A percentile compares a stretch with the other conserved stretches of the same genome.
Evolutionary conservation across 1,140 invertebrate genomes (phyloP).

Genomic region (Ectropis grisescens): DNA sequence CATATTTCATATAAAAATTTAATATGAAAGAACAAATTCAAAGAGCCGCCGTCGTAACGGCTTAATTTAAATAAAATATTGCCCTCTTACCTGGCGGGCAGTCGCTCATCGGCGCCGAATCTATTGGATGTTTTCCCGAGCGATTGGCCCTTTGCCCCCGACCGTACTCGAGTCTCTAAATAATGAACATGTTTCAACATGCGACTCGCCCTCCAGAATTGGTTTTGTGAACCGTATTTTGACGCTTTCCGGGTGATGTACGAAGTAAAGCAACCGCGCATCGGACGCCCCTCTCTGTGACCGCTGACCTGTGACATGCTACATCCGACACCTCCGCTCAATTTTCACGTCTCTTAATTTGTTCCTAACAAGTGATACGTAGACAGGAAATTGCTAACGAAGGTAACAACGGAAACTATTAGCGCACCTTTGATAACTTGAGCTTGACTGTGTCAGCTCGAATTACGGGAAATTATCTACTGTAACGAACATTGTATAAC

Average conservation of each 20-base stretch:
- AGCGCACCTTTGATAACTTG: no score
- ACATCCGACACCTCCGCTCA: not conserved
- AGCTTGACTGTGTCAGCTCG: no score
- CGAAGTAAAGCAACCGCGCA: slow-evolving; percentile 10
- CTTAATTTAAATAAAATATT: slow-evolving; percentile 38
- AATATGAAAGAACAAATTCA: no score
- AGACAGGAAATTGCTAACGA: slow-evolving; percentile 5
- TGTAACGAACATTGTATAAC: no score
- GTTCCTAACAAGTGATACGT: slow-evolving; percentile 1
- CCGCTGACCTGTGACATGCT: slow-evolving; percentile 8
- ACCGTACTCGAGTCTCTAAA: slow-evolving; percentile 22
- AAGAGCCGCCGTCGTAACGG: slow-evolving; percentile 14
- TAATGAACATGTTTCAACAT: slow-evolving; percentile 39
- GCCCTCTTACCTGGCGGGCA: slow-evolving; percentile 22
- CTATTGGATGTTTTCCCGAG: slow-evolving; percentile 23
- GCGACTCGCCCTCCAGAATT: slow-evolving; percentile 24
- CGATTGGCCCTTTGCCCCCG: slow-evolving; percentile 22
- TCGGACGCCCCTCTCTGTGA: no score
- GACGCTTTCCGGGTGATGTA: slow-evolving; percentile 21
- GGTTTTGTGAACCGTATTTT: slow-evolving; percentile 28
- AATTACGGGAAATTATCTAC: no score
- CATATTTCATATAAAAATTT: no score
- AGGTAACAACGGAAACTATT: no score
- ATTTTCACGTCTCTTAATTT: slow-evolving; percentile 4
- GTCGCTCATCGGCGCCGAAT: slow-evolving; percentile 17